A percentile compares a stretch with the other conserved stretches of the same genome.
Conservation (phyloP, 2,888 invertebrate species). For the Cremastobaeus sp. region DNA sequence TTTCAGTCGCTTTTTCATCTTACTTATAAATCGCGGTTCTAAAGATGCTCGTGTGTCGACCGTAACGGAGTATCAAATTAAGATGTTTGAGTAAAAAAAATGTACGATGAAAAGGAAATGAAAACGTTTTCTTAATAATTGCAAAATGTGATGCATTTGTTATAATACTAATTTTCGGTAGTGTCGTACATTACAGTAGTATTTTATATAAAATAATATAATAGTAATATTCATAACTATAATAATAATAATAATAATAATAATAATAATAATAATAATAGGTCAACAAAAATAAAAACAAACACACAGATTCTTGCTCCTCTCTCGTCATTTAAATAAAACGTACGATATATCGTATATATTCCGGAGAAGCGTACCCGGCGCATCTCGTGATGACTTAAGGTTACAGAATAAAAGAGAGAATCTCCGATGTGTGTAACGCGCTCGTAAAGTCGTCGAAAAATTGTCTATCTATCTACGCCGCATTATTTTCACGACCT, state of each 20-base stretch:
- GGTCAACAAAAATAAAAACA: constrained; percentile 64
- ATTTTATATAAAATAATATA: constrained; percentile 56
- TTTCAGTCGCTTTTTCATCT: constrained; percentile 43
- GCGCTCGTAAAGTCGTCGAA: constrained; percentile 66
- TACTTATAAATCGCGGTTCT: constrained; percentile 10
- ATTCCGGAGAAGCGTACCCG: constrained; percentile 61
- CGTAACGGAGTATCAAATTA: too few relatives aligned
- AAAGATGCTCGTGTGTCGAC: constrained; percentile 7
- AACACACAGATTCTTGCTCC: constrained; percentile 47
- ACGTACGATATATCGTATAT: constrained; percentile 49
- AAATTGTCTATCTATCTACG: constrained; percentile 75
- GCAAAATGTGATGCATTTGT: constrained; percentile 1
- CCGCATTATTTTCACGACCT: constrained; percentile 53
- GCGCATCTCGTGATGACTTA: constrained; percentile 59
- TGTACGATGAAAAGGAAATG: constrained; percentile 35
- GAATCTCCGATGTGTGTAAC: constrained; percentile 57
- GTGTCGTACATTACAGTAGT: constrained; percentile 49
- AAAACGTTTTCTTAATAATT: constrained; percentile 23
- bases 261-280: constrained; percentile 59
- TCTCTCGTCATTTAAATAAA: constrained; percentile 28
- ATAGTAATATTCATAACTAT: constrained; percentile 56
- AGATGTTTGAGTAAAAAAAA: neutral
- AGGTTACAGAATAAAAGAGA: constrained; percentile 51
- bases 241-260: constrained; percentile 56
- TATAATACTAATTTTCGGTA: constrained; percentile 39